Evolutionary conservation across 2,888 invertebrate species (phyloP).

Genomic region (Eurytoma adleriae): DNA sequence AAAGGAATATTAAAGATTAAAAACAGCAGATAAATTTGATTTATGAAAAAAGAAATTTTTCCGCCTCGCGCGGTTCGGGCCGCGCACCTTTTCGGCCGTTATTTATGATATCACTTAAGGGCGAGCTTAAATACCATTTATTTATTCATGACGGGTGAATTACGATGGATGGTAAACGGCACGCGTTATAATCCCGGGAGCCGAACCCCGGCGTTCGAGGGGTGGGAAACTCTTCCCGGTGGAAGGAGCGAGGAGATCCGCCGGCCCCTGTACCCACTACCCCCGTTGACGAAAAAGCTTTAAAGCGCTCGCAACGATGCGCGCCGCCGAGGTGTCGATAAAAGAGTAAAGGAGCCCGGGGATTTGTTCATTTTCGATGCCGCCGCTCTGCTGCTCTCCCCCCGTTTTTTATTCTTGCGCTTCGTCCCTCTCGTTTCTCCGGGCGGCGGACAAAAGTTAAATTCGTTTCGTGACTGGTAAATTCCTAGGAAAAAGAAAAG

Average conservation of each 20-base stretch:
- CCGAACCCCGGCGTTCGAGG: background rate
- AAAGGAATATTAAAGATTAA: constrained; percentile 29
- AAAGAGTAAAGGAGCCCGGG: constrained; percentile 34
- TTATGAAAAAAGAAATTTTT: constrained; percentile 34
- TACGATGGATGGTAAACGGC: constrained; percentile 47
- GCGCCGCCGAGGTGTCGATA: constrained; percentile 25
- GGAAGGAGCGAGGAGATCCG: background rate
- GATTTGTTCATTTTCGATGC: constrained; percentile 31
- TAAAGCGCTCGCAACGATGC: constrained; percentile 6
- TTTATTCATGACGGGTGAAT: constrained; percentile 52
- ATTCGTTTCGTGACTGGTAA: constrained; percentile 44
- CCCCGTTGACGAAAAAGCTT: constrained; percentile 18
- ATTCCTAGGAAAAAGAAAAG: constrained; percentile 34
- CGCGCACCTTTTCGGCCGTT: constrained; percentile 15
- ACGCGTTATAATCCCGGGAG: constrained; percentile 40
- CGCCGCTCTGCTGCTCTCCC: background rate
- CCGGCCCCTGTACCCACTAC: background rate
- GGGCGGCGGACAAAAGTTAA: constrained; percentile 32
- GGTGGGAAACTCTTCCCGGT: background rate
- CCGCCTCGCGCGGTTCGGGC: background rate
- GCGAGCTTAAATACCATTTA: constrained; percentile 46
- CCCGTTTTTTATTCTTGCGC: background rate
- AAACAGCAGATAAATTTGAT: constrained; percentile 43
- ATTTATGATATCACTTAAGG: constrained; percentile 49
- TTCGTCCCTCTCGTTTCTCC: constrained; percentile 5